A percentile compares a stretch with the other conserved stretches of the same genome.
phyloP scores from a whole-genome alignment of 2,797 vertebrate species.

The Argentina silus region DNA sequence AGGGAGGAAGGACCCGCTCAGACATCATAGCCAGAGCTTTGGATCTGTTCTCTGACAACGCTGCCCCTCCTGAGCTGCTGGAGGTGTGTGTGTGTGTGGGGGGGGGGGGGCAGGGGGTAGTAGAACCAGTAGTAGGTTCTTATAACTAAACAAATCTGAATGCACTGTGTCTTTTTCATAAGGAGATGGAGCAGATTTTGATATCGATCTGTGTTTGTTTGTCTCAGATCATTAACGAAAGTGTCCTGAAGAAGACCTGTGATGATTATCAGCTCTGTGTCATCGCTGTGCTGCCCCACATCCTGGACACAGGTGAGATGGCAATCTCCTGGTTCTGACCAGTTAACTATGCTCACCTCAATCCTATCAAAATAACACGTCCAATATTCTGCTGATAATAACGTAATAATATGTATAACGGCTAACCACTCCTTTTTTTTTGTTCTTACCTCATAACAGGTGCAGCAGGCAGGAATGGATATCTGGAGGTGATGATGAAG shows the following conservation, averaged over 20 bases:
- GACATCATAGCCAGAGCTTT: constrained; percentile 88
- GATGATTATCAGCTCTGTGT: constrained; percentile 94
- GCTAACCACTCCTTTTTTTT: neutral
- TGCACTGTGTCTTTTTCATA: too few relatives aligned
- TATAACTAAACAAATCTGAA: too few relatives aligned
- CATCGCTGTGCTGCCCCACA: constrained; percentile 91
- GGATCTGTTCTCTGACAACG: constrained; percentile 93
- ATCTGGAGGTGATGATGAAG: constrained; percentile 90
- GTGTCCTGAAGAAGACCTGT: constrained; percentile 86
- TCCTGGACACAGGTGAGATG: constrained; percentile 94
- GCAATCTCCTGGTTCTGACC: neutral
- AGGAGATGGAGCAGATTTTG: neutral
- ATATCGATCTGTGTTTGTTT: constrained; percentile 22
- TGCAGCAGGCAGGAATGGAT: constrained; percentile 89
- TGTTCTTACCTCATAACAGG: constrained; percentile 72
- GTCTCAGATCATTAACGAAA: constrained; percentile 85
- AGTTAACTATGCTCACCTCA: neutral
- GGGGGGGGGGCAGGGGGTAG: neutral
- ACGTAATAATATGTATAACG: neutral
- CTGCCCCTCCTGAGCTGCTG: constrained; percentile 84
- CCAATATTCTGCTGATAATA: too few relatives aligned
- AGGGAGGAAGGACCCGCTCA: constrained; percentile 86
- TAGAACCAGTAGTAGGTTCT: neutral
- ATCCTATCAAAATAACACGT: too few relatives aligned
- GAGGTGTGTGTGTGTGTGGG: constrained; percentile 78